Conservation (phyloP, 2,113 vertebrate species). For the Protobothrops mucrosquamatus region DNA sequence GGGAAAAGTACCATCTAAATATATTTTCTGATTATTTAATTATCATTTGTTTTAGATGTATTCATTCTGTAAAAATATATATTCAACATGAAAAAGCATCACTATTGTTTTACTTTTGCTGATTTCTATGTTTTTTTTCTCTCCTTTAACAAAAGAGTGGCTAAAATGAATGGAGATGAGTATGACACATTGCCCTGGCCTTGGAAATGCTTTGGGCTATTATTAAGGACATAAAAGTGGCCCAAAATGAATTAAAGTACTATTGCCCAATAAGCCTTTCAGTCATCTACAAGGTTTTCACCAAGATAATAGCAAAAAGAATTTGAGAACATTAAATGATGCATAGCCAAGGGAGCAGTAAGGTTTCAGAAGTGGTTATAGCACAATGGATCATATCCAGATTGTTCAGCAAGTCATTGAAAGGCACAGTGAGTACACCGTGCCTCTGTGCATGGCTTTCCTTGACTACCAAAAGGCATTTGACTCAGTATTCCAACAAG, state of each 20-base stretch:
- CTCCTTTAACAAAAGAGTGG: background rate
- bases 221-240: background rate
- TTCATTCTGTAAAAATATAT: background rate
- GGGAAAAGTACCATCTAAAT: background rate
- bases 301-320: background rate
- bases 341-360: too few relatives aligned
- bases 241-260: background rate
- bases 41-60: background rate
- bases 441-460: too few relatives aligned
- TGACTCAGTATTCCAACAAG: background rate
- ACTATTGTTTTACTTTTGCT: background rate
- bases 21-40: background rate
- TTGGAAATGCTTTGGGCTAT: background rate
- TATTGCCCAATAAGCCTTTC: background rate
- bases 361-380: background rate
- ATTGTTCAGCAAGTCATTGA: background rate
- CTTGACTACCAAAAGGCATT: background rate
- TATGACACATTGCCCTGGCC: background rate
- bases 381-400: background rate
- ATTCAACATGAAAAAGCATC: background rate
- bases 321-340: background rate
- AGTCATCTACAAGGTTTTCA: background rate
- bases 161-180: background rate
- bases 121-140: background rate
- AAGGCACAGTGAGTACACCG: background rate